phyloP scores from a whole-genome alignment of 2,113 vertebrate genomes.

The Patagioenas fasciata region DNA sequence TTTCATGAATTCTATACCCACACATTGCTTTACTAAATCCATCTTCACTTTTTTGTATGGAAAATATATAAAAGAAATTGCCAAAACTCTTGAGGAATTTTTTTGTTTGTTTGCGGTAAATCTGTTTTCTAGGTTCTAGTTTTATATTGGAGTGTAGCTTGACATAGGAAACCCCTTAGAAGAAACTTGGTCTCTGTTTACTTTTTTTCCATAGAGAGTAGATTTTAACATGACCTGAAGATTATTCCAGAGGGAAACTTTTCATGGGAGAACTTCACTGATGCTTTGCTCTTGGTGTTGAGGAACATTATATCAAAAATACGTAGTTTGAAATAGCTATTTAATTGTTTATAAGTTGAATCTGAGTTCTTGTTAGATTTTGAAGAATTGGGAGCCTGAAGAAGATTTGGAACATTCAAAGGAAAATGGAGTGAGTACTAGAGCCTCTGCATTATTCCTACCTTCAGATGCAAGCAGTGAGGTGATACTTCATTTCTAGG shows the following conservation, averaged over 20 bases:
- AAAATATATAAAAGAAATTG: background rate
- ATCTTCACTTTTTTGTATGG: rapidly evolving
- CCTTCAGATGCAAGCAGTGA: background rate
- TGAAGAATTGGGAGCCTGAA: background rate
- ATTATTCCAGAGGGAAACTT: background rate
- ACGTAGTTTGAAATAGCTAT: background rate
- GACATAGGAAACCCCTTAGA: background rate
- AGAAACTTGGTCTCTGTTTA: background rate
- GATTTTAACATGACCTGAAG: background rate
- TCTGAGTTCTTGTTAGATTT: background rate
- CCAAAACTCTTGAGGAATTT: background rate
- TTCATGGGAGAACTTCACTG: background rate
- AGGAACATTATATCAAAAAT: background rate
- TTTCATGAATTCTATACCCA: background rate
- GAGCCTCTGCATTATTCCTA: background rate
- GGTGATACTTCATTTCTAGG: background rate
- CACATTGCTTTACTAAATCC: background rate
- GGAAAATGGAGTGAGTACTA: background rate
- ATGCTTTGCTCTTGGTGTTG: background rate
- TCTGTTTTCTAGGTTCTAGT: background rate
- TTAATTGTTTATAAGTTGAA: background rate
- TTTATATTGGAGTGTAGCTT: background rate
- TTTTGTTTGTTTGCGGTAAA: background rate
- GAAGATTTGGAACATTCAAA: background rate
- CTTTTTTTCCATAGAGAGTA: background rate